These are phyloP conservation scores for Onychostoma macrolepis DNA, from an alignment of 2,113 vertebrate genomes.

Conservation along the genomic window DNA sequence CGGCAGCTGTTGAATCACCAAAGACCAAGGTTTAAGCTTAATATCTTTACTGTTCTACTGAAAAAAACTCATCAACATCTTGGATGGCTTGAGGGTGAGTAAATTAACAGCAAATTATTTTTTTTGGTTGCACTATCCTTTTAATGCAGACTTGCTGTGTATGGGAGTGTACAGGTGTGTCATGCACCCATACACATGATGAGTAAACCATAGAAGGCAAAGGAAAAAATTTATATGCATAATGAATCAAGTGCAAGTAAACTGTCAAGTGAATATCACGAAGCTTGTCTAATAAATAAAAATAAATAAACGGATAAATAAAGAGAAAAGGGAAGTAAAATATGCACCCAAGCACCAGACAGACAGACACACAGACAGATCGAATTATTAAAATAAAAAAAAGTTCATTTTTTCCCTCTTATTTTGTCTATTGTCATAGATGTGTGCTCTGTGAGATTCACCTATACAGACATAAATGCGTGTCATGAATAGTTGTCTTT, in stretches of 20 bases:
- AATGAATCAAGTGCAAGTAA: neutral
- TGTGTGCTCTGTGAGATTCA: neutral
- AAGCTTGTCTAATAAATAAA: neutral
- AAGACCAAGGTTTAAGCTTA: too few relatives aligned
- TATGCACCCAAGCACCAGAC: neutral
- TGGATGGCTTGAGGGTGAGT: too few relatives aligned
- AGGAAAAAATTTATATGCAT: neutral
- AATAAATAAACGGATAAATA: neutral
- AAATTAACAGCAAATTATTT: too few relatives aligned
- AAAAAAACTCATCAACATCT: too few relatives aligned
- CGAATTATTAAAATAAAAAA: too few relatives aligned
- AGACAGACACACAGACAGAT: too few relatives aligned
- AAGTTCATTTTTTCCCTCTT: too few relatives aligned
- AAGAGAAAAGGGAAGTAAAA: neutral
- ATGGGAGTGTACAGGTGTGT: neutral
- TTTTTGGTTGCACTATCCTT: too few relatives aligned
- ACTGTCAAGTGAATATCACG: neutral
- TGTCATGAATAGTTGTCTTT: constrained; percentile 33
- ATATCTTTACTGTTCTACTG: too few relatives aligned
- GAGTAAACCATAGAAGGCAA: neutral
- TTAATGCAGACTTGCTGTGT: neutral
- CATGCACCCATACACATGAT: neutral
- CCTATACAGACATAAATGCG: neutral
- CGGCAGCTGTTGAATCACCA: too few relatives aligned
- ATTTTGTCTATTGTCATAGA: neutral